Conservation (phyloP, 2,797 vertebrate genomes). For the Myotis myotis region DNA sequence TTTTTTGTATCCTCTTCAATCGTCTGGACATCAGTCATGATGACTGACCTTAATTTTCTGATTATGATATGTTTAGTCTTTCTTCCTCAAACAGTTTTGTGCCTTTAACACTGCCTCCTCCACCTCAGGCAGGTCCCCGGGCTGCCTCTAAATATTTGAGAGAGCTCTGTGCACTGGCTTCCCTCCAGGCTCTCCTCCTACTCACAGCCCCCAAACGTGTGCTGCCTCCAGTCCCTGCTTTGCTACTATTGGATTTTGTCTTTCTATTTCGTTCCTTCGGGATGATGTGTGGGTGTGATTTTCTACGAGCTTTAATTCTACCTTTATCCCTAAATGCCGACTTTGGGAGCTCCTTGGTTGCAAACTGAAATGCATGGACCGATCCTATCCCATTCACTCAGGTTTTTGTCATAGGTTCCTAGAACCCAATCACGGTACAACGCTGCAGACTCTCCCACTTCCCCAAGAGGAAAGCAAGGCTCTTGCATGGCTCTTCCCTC, state of each 20-base stretch:
- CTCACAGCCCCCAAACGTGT: neutral
- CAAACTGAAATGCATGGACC: neutral
- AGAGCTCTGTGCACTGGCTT: neutral
- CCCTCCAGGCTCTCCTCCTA: neutral
- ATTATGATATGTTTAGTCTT: neutral
- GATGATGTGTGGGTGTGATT: neutral
- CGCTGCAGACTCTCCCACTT: neutral
- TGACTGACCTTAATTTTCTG: neutral
- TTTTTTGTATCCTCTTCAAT: neutral
- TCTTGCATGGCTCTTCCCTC: neutral
- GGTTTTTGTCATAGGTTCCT: neutral
- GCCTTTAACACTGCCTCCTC: neutral
- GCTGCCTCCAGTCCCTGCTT: neutral
- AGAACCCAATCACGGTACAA: neutral
- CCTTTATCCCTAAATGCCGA: neutral
- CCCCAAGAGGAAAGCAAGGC: neutral
- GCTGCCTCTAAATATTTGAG: neutral
- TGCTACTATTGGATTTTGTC: neutral
- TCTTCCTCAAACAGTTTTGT: neutral
- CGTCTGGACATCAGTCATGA: neutral
- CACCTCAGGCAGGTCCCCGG: rapidly evolving
- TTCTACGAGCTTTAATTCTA: neutral
- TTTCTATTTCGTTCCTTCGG: neutral
- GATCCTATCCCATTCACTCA: neutral
- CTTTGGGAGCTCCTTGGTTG: neutral